phyloP scores from a whole-genome alignment of 2,113 vertebrate species.

The Gila orcuttii region DNA sequence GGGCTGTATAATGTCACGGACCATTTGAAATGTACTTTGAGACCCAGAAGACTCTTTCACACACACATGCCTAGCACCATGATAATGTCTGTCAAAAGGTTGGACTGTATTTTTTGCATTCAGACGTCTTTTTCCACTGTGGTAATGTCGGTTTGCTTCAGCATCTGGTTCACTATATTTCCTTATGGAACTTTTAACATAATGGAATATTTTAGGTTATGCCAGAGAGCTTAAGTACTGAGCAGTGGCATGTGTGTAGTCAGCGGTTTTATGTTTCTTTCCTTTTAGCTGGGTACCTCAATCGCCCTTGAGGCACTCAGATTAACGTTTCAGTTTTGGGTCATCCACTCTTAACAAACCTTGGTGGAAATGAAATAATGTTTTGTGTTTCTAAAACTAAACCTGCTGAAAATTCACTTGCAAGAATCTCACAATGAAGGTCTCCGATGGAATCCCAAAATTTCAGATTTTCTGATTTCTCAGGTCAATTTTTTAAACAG shows the following conservation, averaged over 20 bases:
- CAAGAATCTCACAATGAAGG: not conserved
- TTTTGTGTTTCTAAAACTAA: not conserved
- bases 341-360: not conserved
- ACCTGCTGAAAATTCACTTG: not conserved
- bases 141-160: slow-evolving; percentile 43
- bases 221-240: slow-evolving; percentile 45
- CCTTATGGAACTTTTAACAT: slow-evolving; percentile 55
- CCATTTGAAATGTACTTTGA: slow-evolving; percentile 27
- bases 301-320: not conserved
- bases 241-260: slow-evolving; percentile 51
- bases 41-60: not conserved
- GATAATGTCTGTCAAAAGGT: slow-evolving; percentile 10
- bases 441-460: not conserved
- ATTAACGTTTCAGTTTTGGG: not conserved
- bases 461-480: not conserved
- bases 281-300: slow-evolving; percentile 38
- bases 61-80: not conserved
- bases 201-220: slow-evolving; percentile 48
- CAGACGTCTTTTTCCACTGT: slow-evolving; percentile 55
- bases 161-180: slow-evolving; percentile 38
- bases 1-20: slow-evolving; percentile 36
- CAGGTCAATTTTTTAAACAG: not conserved
- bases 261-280: slow-evolving; percentile 51
- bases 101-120: slow-evolving; percentile 3
- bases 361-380: not conserved